Conservation (phyloP, 92 coral and sea anemone species). For the Desmophyllum pertusum region DNA sequence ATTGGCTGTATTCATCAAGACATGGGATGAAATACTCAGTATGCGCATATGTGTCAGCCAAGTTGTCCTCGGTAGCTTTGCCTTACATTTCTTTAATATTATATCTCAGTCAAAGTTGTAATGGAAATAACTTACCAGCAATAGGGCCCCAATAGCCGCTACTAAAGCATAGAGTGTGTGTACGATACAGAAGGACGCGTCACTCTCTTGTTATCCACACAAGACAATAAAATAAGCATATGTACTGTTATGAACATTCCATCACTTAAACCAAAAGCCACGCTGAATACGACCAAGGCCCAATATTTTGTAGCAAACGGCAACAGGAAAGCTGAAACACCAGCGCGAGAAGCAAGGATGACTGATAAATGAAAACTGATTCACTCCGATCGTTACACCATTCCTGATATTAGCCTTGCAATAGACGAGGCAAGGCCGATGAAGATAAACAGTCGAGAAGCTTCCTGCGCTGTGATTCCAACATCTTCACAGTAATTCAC, state of each 20-base stretch:
- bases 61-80: no score
- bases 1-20: no score
- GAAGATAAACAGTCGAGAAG: conserved; percentile 23
- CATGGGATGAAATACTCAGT: no score
- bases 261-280: conserved; percentile 12
- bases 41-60: no score
- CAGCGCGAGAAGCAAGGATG: not conserved
- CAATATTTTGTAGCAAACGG: conserved; percentile 15
- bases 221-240: not conserved
- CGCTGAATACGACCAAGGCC: not conserved
- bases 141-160: no score
- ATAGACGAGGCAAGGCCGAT: conserved; percentile 25
- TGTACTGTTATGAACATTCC: conserved; percentile 12
- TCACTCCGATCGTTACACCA: no score
- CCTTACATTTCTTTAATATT: no score
- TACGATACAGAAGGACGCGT: not conserved
- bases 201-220: conserved; percentile 1
- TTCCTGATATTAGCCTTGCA: no score
- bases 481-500: not conserved
- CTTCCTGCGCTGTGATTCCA: conserved; percentile 10
- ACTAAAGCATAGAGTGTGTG: not conserved
- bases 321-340: not conserved
- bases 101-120: no score
- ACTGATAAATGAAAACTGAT: conserved; percentile 8
- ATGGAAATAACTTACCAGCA: no score